Percentiles rank a stretch among this genome's conserved stretches.
phyloP scores from a whole-genome alignment of 2,797 vertebrate species.

The Notamacropus eugenii region DNA sequence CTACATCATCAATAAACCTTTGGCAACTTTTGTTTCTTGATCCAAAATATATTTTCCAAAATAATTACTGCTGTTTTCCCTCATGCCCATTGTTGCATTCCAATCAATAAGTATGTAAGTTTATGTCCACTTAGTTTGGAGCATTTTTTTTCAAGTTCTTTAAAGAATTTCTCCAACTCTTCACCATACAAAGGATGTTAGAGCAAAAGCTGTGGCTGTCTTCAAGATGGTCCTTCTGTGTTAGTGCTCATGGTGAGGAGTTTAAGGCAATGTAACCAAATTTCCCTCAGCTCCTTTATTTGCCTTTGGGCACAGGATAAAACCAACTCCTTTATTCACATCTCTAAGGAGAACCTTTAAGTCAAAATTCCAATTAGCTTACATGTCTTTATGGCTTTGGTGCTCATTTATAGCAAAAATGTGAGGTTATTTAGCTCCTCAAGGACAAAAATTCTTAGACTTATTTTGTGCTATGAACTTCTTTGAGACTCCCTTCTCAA shows the following conservation, averaged over 20 bases:
- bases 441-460: neutral
- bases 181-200: neutral
- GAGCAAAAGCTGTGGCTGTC: neutral
- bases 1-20: neutral
- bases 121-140: neutral
- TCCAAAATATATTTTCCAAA: neutral
- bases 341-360: neutral
- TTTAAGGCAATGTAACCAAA: neutral
- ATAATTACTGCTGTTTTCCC: neutral
- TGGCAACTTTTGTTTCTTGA: neutral
- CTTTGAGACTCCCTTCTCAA: neutral
- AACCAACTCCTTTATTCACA: no score
- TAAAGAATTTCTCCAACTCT: neutral
- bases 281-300: neutral
- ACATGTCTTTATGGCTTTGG: neutral
- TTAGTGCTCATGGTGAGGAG: neutral
- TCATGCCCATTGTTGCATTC: neutral
- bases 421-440: neutral
- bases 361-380: neutral
- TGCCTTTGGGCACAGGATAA: no score
- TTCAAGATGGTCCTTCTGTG: neutral
- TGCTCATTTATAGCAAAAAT: neutral
- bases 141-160: neutral
- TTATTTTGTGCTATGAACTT: neutral
- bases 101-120: neutral